Base-by-base conservation (phyloP, 2,888 invertebrate genomes). In the Chrysopilus asiliformis region DNA sequence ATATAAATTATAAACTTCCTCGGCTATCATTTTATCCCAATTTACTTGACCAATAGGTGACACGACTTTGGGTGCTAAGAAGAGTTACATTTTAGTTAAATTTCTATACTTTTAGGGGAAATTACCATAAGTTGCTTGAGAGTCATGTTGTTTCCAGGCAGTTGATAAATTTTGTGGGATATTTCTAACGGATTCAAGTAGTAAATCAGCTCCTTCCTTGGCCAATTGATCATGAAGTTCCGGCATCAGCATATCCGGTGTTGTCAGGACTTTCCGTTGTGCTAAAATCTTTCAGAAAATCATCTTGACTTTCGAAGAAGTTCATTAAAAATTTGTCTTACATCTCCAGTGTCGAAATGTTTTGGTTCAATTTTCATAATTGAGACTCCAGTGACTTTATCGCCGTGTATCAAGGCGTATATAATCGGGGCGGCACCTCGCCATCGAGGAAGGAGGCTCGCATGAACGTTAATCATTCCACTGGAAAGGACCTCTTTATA, bases 401-500 rank as follows among this genome's bases (percentile, higher is more conserved):
- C 93, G 9, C 86, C 89, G 56, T 82, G 75, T 49, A 89, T 72
- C 34, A 95, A 64, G 0, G 91, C 75, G 61, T 91, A 76, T 35
- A 84, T 74, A 32, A 94, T 80, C 1, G 95, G 95, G 1, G 93
- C 83, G 8, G 94, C 89, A 5, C 95, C 95, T 47, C 94, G 69
- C 89, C 90, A 94, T 37, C 81, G 69, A 1, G 95, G 95, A 43
- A 95, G 62, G 32, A 94, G 59, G 62, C 93, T 93, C 1, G 83
- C 89, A 61, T 95, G 95, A 0, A 94, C 81, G 67, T 95, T 95
- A 20, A 94, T 66, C 69, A 94, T 87, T 17, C 93, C 93, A 50
- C 84, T 86, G 16, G 12, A 42, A 46, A 9, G 15, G 28, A 42
- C 36, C 22, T 24, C 26, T 38, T 10, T 15, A 35, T 12, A 16